phyloP scores from a whole-genome alignment of 2,797 vertebrate genomes.

The Semaprochilodus insignis region DNA sequence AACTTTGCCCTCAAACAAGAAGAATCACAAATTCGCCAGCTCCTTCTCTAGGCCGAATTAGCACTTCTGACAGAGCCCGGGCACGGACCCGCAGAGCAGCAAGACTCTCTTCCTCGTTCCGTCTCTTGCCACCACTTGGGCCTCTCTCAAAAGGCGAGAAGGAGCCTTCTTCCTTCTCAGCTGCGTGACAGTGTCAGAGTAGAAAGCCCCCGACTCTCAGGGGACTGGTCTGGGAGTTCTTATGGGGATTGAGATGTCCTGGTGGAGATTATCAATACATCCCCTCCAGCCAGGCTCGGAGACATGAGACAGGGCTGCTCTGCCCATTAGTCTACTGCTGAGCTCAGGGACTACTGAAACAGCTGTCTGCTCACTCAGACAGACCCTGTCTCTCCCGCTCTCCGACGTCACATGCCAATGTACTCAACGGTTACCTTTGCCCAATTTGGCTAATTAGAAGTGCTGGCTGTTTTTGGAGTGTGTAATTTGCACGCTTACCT shows the following conservation, averaged over 20 bases:
- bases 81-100: constrained; percentile 48
- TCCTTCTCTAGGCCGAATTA: constrained; percentile 47
- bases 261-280: constrained; percentile 81
- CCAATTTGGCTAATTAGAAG: constrained; percentile 66
- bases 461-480: constrained; percentile 57
- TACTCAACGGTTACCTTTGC: constrained; percentile 34
- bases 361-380: constrained; percentile 69
- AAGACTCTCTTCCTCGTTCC: constrained; percentile 16
- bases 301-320: constrained; percentile 77
- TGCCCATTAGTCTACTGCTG: constrained; percentile 79
- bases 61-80: constrained; percentile 71
- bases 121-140: constrained; percentile 15
- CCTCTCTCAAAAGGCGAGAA: constrained; percentile 25
- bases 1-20: constrained; percentile 34
- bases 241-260: constrained; percentile 78
- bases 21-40: constrained; percentile 38
- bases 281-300: constrained; percentile 79
- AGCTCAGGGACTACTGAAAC: constrained; percentile 67
- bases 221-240: constrained; percentile 76
- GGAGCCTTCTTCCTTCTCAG: constrained; percentile 36
- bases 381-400: constrained; percentile 49
- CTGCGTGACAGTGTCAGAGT: constrained; percentile 26
- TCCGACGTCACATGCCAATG: constrained; percentile 43
- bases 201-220: constrained; percentile 71
- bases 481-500: constrained; percentile 57